Percentiles rank a stretch among this genome's conserved stretches.
phyloP scores from a whole-genome alignment of 1,140 invertebrate species.

The Orussus abietinus region DNA sequence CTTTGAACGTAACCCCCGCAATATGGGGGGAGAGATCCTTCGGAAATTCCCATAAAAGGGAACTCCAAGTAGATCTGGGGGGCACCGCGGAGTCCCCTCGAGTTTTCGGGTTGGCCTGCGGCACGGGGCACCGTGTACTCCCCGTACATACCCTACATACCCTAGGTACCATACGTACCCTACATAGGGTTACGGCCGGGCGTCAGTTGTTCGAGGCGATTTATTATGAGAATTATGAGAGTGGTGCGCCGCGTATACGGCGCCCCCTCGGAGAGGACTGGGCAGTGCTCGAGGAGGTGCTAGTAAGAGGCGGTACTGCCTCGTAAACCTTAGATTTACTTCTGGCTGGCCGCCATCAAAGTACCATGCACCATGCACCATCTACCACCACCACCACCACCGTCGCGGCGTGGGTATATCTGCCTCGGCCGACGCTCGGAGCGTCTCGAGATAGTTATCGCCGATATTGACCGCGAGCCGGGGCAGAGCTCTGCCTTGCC shows the following conservation, averaged over 20 bases:
- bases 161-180: no score
- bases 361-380: slow-evolving; percentile 36
- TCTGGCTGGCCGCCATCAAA: slow-evolving; percentile 53
- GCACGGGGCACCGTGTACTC: no score
- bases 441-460: slow-evolving; percentile 48
- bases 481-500: no score
- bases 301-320: slow-evolving; percentile 56
- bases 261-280: slow-evolving; percentile 27
- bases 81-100: no score
- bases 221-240: slow-evolving; percentile 53
- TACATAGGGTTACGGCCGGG: no score
- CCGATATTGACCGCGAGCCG: slow-evolving; percentile 34
- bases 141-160: no score
- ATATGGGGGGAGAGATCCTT: no score
- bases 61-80: no score
- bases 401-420: not conserved
- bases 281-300: slow-evolving; percentile 53
- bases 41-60: no score
- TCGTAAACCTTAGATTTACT: slow-evolving; percentile 57
- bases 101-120: no score
- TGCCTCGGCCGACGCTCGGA: slow-evolving; percentile 24
- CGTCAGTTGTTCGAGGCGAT: slow-evolving; percentile 43
- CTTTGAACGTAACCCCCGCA: no score
- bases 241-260: slow-evolving; percentile 20
- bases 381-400: slow-evolving; percentile 14